These are phyloP conservation scores for Drosophila micromelanica DNA, from an alignment of 1,140 invertebrate genomes.

Conservation along the genomic window DNA sequence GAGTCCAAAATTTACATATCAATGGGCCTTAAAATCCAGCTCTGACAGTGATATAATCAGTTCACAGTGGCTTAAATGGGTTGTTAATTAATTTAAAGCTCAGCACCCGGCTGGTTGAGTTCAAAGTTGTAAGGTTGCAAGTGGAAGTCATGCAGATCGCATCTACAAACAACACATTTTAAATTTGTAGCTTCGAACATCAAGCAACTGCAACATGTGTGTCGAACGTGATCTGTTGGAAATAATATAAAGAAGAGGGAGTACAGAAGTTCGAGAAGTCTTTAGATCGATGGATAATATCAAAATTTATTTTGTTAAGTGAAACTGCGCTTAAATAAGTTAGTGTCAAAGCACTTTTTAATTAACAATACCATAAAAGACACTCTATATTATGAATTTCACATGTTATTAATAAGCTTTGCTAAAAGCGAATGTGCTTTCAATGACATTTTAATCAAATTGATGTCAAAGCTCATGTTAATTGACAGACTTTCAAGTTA, in stretches of 20 bases:
- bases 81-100: slow-evolving; percentile 63
- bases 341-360: background rate
- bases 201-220: slow-evolving; percentile 25
- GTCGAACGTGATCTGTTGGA: background rate
- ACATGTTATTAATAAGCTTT: too few relatives aligned
- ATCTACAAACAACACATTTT: background rate
- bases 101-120: background rate
- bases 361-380: background rate
- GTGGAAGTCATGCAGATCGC: background rate
- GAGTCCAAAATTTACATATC: slow-evolving; percentile 70
- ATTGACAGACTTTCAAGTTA: background rate
- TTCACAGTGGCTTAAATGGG: slow-evolving; percentile 60
- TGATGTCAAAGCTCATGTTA: slow-evolving; percentile 3
- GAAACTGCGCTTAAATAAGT: too few relatives aligned
- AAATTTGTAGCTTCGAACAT: background rate
- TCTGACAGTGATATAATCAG: slow-evolving; percentile 68
- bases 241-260: too few relatives aligned
- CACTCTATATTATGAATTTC: too few relatives aligned
- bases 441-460: too few relatives aligned
- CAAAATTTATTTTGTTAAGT: too few relatives aligned
- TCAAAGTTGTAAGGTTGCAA: slow-evolving; percentile 10
- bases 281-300: too few relatives aligned
- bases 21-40: slow-evolving; percentile 43
- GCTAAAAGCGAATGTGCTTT: too few relatives aligned
- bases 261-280: too few relatives aligned